Percentiles rank a stretch among this genome's conserved stretches.
These are phyloP conservation scores for Catalaphyllia jardinei DNA, from an alignment of 64 coral and sea anemone genomes.

Conservation along the genomic window DNA sequence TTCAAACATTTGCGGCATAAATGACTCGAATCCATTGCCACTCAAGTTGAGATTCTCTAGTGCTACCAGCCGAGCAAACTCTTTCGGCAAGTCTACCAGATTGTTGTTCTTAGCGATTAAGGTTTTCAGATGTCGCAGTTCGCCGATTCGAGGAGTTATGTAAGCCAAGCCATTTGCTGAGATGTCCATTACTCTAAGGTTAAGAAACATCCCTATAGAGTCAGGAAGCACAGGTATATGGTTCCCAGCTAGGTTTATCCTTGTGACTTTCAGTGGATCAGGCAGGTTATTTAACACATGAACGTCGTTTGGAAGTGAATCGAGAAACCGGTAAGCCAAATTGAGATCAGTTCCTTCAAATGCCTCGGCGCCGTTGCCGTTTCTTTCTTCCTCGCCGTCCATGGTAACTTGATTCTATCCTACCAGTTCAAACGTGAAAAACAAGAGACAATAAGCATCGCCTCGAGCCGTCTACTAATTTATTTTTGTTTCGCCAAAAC, in stretches of 20 bases:
- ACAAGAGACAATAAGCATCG: background rate
- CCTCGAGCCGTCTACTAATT: background rate
- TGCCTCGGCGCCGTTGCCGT: background rate
- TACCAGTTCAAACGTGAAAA: background rate
- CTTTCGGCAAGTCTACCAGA: slow-evolving; percentile 80
- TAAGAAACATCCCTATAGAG: slow-evolving; percentile 69
- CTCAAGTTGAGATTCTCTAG: slow-evolving; percentile 88
- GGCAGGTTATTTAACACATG: slow-evolving; percentile 73
- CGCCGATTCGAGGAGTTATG: slow-evolving; percentile 69
- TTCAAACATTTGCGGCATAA: slow-evolving; percentile 76
- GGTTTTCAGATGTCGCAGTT: slow-evolving; percentile 62
- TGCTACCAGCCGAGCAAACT: slow-evolving; percentile 51
- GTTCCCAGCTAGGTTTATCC: slow-evolving; percentile 79
- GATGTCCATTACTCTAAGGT: slow-evolving; percentile 84
- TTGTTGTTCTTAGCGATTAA: slow-evolving; percentile 84
- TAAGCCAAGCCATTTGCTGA: slow-evolving; percentile 81
- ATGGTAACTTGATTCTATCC: background rate
- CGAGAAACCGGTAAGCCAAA: slow-evolving; percentile 70
- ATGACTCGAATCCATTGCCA: slow-evolving; percentile 82
- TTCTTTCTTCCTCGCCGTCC: slow-evolving; percentile 2
- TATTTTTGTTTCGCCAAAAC: background rate
- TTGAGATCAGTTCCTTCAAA: slow-evolving; percentile 58
- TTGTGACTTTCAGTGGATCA: slow-evolving; percentile 58
- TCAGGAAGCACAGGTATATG: slow-evolving; percentile 82
- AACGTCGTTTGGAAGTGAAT: slow-evolving; percentile 71